Conservation (phyloP, 2,113 vertebrate genomes). For the Megaleporinus macrocephalus region DNA sequence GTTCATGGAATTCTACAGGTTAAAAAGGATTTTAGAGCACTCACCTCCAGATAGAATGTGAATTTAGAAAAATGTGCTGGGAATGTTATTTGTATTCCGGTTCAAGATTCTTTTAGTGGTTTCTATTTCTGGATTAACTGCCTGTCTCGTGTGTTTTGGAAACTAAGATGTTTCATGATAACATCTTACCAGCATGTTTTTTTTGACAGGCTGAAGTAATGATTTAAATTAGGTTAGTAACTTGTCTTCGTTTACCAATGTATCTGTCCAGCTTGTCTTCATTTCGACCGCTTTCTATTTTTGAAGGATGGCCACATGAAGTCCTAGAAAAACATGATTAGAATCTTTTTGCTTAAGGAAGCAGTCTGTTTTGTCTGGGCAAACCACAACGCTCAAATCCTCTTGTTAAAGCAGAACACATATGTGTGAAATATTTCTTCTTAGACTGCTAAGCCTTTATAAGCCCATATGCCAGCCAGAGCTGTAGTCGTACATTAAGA, state of each 20-base stretch:
- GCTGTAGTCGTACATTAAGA: neutral
- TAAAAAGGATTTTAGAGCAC: neutral
- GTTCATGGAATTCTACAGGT: neutral
- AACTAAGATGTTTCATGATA: neutral
- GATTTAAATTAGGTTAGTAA: neutral
- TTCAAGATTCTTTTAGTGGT: neutral
- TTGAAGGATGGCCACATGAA: neutral
- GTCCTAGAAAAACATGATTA: neutral
- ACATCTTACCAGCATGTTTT: neutral
- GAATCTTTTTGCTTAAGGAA: neutral
- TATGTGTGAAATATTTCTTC: constrained; percentile 18
- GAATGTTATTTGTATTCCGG: too few species aligned
- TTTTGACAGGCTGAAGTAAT: neutral
- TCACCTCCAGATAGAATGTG: too few species aligned
- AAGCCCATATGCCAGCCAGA: neutral
- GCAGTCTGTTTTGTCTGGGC: neutral
- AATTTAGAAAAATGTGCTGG: too few species aligned
- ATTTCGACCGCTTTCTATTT: neutral
- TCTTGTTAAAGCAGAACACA: neutral
- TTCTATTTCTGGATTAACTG: constrained; percentile 1
- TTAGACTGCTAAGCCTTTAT: neutral
- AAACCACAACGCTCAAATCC: too few species aligned
- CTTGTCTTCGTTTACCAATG: neutral
- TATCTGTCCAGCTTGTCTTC: neutral
- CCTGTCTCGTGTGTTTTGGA: neutral